Evolutionary conservation across 2,113 vertebrate genomes (phyloP).

Genomic region (Callospermophilus lateralis): DNA sequence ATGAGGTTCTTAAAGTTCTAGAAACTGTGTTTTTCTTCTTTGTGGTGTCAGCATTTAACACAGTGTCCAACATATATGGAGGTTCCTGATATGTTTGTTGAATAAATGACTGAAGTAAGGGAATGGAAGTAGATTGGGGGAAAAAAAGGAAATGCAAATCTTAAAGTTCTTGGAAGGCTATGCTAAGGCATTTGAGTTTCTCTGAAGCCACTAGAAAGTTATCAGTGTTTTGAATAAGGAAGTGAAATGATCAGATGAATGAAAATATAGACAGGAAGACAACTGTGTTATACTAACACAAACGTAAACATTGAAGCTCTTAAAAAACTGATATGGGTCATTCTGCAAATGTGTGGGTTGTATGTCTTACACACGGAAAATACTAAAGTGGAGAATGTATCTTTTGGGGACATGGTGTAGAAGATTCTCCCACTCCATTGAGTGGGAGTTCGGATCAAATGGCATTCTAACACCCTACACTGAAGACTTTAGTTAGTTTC

Average conservation of each 20-base stretch:
- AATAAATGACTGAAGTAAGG: slow-evolving; percentile 17
- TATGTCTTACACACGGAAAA: background rate
- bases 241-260: background rate
- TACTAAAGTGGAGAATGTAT: background rate
- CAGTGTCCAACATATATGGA: background rate
- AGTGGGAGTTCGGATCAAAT: background rate
- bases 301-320: background rate
- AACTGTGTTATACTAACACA: background rate
- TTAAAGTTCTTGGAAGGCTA: background rate
- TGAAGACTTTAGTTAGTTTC: background rate
- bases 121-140: slow-evolving; percentile 4
- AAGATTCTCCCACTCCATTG: background rate
- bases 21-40: background rate
- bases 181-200: background rate
- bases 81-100: background rate
- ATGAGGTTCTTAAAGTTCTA: background rate
- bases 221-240: background rate
- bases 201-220: background rate
- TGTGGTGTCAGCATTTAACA: background rate
- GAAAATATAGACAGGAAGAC: background rate
- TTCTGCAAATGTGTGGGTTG: background rate
- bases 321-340: background rate
- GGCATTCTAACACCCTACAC: background rate
- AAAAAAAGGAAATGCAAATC: background rate
- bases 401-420: background rate